Base-by-base conservation (phyloP, 2,113 vertebrate genomes). In the Lutjanus erythropterus region DNA sequence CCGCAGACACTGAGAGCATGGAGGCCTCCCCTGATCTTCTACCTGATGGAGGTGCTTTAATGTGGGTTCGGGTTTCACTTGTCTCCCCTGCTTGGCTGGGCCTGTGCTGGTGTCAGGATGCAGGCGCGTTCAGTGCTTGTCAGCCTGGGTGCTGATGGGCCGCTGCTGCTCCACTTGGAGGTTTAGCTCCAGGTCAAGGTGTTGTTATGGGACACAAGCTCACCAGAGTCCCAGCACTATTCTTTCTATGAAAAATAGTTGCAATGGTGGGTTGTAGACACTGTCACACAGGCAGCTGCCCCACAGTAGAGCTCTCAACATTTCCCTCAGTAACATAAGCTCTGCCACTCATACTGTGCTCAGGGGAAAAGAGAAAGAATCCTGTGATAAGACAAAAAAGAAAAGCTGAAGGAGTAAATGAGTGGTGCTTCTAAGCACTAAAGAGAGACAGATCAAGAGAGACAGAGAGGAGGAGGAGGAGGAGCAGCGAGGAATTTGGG, bases 31-130 rank as follows among this genome's bases (percentile, higher is more conserved):
- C 87, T 94, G 72, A 82, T 91, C 91, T 91, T 87, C 90, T 95
- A 92, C 93, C 92, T 94, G 91, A 87, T 95, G 91, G 82, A 83
- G 91, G 92, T 90, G 88, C 93, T 88, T 90, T 90, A 92, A 90
- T 93, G 94, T 93, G 88, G 94, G 91, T 88, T 94, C 91, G 74
- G 86, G 76, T 93, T 94, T 91, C 81, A 92, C 87, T 83, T 53
- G 90, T 94, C 93, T 93, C 87, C 91, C 89, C 87, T 84, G 91
- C 78, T 86, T 76, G 78, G 78, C 82, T 80, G 67, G 86, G 82
- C 88, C 87, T 80, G 88, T 9, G 19, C 76, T 86, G 78, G 81
- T 90, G 85, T 93, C 89, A 88, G 81, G 78, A 90, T 87, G 81
- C 87, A 91, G 84, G 84, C 82, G 14, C 64, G 78, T 86, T 81